Base-by-base conservation (phyloP, 2,888 invertebrate genomes). In the Serrognathus titanus region DNA sequence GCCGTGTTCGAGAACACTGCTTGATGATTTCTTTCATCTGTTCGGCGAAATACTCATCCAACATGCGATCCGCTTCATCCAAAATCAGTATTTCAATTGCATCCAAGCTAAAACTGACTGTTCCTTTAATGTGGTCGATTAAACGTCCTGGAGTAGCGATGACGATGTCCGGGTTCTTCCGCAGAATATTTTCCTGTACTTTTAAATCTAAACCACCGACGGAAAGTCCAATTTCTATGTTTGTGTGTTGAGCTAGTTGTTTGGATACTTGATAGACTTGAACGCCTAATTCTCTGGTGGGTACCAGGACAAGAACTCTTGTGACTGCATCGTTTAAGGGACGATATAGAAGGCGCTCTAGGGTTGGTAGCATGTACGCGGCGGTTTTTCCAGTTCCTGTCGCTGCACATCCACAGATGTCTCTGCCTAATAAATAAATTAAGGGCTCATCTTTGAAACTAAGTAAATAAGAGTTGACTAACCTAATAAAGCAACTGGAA, bases 341-440 rank as follows among this genome's bases (percentile, higher is more conserved):
- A 65, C 92, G 87, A 76, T 92, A 97, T 9, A 98, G 77, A 59
- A 99, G 82, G 61, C 98, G 83, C 79, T 99, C 99, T 51, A 99
- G 74, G 1, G 97, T 95, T 0, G 99, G 99, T 66, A 99, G 79
- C 94, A 99, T 97, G 77, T 97, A 99, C 0, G 99, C 98, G 0
- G 96, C 97, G 0, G 99, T 99, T 83, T 99, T 99, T 52, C 98
- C 97, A 6, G 93, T 90, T 51, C 99, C 99, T 0, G 98, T 99
- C 0, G 97, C 97, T 31, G 99, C 98, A 81, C 98, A 99, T 8
- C 97, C 99, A 79, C 97, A 98, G 66, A 99, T 88, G 77, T 99
- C 99, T 68, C 92, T 86, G 11, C 97, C 95, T 83, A 62, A 40
- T 66, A 63, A 31, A 54, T 20, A 47, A 49, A 35, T 50, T 16